phyloP scores from a whole-genome alignment of 2,113 vertebrate species.

The Mohoua ochrocephala region DNA sequence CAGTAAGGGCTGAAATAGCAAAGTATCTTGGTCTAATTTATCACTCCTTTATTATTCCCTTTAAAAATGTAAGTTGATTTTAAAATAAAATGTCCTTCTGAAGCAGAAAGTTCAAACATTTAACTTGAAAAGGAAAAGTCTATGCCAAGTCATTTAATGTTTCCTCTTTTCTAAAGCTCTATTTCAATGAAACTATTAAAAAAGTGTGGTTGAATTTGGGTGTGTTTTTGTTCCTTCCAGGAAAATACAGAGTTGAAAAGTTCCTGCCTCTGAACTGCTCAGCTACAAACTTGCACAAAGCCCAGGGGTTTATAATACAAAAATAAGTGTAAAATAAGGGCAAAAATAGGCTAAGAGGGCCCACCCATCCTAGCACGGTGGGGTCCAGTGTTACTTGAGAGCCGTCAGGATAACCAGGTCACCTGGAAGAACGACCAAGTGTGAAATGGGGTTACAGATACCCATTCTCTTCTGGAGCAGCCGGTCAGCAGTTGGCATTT shows the following conservation, averaged over 20 bases:
- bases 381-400: background rate
- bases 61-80: background rate
- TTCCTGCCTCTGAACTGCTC: background rate
- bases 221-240: background rate
- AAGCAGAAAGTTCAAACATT: slow-evolving; percentile 28
- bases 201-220: background rate
- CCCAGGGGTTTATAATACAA: background rate
- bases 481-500: background rate
- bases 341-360: background rate
- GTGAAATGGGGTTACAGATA: background rate
- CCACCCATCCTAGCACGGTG: fast-evolving
- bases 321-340: background rate
- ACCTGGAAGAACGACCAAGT: background rate
- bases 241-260: background rate
- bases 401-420: too few relatives aligned
- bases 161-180: background rate
- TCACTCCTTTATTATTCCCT: slow-evolving; percentile 5
- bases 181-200: background rate
- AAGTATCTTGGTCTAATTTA: background rate
- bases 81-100: background rate
- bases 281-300: background rate
- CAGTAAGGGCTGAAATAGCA: background rate
- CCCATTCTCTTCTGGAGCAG: background rate
- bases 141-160: background rate
- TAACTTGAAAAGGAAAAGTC: slow-evolving; percentile 1